Base-by-base conservation (phyloP, 2,113 vertebrate genomes). In the Hucho hucho region DNA sequence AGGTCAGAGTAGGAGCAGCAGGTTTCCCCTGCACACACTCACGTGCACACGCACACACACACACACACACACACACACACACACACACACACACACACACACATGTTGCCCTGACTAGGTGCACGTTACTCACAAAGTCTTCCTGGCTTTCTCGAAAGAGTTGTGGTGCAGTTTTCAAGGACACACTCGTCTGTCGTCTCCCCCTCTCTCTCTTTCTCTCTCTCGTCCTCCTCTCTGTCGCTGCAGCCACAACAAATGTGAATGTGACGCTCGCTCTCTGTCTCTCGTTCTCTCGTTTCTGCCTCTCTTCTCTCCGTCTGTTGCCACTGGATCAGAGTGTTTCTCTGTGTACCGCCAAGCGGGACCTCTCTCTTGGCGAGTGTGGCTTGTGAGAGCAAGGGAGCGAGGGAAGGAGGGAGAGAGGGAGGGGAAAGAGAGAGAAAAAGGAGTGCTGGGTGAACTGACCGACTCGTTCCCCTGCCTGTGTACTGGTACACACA, bases 81-180 rank as follows among this genome's bases (percentile, higher is more conserved):
- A 83, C 67, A 78, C 66, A 77, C 78, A 81, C 89, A 82, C 84
- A 61, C 47, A 58, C 69, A 64, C 75, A 73, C 73, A 70, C 87
- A 88, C 86, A 26, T 29, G 86, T 75, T 91, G 88, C 91, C 89
- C 90, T 87, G 89, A 92, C 93, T 91, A 93, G 94, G 94, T 92
- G 88, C 92, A 92, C 90, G 90, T 87, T 97, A 99, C 97, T 98
- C 93, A 98, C 97, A 93, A 91, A 90, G 92, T 96, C 94, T 93
- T 53, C 89, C 95, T 92, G 92, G 94, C 94, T 93, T 89, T 95
- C 95, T 96, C 96, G 95, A 95, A 95, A 97, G 96, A 98, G 94
- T 98, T 97, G 95, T 87, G 95, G 93, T 97, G 96, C 96, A 96
- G 95, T 95, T 98, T 87, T 98, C 97, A 98, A 98, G 97, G 97